phyloP scores from a whole-genome alignment of 2,888 invertebrate genomes.

The Oligia strigilis region DNA sequence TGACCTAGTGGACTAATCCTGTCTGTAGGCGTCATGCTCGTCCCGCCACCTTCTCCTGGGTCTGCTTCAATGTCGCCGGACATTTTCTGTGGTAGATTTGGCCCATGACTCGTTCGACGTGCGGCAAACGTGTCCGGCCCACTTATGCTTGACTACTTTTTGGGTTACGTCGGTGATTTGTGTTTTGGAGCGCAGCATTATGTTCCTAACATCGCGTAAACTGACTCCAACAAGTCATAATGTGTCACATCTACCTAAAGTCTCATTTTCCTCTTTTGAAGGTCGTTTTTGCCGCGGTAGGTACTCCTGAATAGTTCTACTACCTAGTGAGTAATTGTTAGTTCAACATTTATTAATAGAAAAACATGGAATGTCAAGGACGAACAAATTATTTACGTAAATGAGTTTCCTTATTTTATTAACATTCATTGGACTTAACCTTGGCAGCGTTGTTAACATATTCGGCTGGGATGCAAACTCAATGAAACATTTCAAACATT shows the following conservation, averaged over 20 bases:
- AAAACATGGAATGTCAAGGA: not conserved
- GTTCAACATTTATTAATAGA: not conserved
- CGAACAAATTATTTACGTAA: not conserved
- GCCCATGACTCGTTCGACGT: not conserved
- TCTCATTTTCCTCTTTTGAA: not conserved
- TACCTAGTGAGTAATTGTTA: not conserved
- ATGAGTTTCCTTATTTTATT: constrained; percentile 28
- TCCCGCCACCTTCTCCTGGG: not conserved
- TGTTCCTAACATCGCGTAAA: not conserved
- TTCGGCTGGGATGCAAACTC: not conserved
- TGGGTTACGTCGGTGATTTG: not conserved
- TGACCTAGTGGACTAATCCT: not conserved
- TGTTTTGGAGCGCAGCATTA: not conserved
- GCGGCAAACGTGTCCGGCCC: not conserved
- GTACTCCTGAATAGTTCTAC: not conserved
- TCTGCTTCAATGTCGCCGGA: not conserved
- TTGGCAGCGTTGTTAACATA: constrained; percentile 8
- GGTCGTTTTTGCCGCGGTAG: no score
- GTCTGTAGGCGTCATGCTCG: not conserved
- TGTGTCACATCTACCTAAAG: not conserved
- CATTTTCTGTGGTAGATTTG: not conserved
- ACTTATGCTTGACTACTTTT: not conserved
- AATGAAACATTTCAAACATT: constrained; percentile 12
- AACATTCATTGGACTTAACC: constrained; percentile 41
- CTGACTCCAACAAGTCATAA: not conserved